phyloP scores from a whole-genome alignment of 2,888 invertebrate species.

The Zygaena filipendulae region DNA sequence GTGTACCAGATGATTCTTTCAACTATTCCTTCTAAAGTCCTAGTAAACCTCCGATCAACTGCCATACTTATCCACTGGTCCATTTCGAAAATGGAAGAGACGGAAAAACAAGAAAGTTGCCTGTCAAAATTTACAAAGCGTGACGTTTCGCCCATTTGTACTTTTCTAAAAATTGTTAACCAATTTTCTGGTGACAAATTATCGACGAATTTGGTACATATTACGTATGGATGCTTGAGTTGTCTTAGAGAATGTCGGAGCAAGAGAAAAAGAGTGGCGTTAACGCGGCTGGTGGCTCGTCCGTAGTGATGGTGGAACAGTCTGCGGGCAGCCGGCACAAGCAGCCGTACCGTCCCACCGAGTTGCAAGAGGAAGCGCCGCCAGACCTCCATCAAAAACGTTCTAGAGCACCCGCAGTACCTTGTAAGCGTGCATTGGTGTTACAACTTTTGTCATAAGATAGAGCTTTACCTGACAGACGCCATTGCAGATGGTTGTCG shows the following conservation, averaged over 20 bases:
- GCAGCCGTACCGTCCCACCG: conserved; percentile 29
- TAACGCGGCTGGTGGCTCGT: conserved; percentile 19
- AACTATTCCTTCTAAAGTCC: conserved; percentile 9
- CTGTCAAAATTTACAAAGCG: conserved; percentile 52
- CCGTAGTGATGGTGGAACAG: conserved; percentile 34
- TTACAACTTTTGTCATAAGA: not conserved
- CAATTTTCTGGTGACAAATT: conserved; percentile 35
- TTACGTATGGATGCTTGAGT: conserved; percentile 40
- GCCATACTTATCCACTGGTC: conserved; percentile 21
- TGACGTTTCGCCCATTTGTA: conserved; percentile 44
- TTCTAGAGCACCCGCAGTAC: conserved; percentile 37
- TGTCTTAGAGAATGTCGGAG: conserved; percentile 41
- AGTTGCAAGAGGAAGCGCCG: conserved; percentile 28
- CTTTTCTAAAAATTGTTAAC: conserved; percentile 35
- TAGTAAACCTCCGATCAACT: no score
- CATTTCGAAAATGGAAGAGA: conserved; percentile 47
- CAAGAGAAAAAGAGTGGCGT: conserved; percentile 35
- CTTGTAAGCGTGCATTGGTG: conserved; percentile 30
- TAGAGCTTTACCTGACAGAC: no score
- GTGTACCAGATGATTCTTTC: no score
- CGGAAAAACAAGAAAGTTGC: conserved; percentile 34
- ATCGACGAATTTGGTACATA: conserved; percentile 27
- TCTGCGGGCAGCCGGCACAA: conserved; percentile 29
- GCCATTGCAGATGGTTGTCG: not conserved
- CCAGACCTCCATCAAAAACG: conserved; percentile 33